Percentiles rank a stretch among this genome's conserved stretches.
Conservation (phyloP, 2,888 invertebrate genomes). For the Platycnemis pennipes region DNA sequence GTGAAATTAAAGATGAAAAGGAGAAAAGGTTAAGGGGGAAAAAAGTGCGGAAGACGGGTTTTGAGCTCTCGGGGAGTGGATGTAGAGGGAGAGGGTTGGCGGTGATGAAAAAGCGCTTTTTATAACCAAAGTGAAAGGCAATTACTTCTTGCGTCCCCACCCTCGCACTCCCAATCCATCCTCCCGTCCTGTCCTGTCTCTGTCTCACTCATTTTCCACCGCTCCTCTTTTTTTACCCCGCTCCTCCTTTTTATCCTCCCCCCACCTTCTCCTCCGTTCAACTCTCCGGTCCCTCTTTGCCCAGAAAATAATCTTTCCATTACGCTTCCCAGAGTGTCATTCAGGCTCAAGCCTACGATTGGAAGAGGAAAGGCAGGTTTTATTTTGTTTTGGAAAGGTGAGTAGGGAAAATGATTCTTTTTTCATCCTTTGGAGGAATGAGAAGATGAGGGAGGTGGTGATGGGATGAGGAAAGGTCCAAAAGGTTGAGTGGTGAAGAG, state of each 20-base stretch:
- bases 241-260: neutral
- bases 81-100: neutral
- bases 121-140: slow-evolving; percentile 6
- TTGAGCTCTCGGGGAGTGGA: neutral
- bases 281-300: neutral
- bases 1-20: neutral
- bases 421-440: neutral
- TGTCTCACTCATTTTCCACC: neutral
- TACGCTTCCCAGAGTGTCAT: slow-evolving; percentile 34
- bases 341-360: neutral
- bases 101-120: slow-evolving; percentile 2
- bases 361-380: neutral
- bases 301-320: slow-evolving; percentile 46
- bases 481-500: neutral
- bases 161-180: neutral
- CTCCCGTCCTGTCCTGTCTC: neutral
- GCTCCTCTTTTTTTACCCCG: neutral
- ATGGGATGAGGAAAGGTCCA: neutral
- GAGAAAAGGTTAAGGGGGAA: neutral
- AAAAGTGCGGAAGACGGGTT: neutral
- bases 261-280: neutral
- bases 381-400: neutral
- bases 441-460: neutral
- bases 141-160: slow-evolving; percentile 2
- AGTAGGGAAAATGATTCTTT: neutral